Percentiles rank a stretch among this genome's conserved stretches.
These are phyloP conservation scores for Nephrocerus scutellatus DNA, from an alignment of 2,888 invertebrate species.

Conservation along the genomic window DNA sequence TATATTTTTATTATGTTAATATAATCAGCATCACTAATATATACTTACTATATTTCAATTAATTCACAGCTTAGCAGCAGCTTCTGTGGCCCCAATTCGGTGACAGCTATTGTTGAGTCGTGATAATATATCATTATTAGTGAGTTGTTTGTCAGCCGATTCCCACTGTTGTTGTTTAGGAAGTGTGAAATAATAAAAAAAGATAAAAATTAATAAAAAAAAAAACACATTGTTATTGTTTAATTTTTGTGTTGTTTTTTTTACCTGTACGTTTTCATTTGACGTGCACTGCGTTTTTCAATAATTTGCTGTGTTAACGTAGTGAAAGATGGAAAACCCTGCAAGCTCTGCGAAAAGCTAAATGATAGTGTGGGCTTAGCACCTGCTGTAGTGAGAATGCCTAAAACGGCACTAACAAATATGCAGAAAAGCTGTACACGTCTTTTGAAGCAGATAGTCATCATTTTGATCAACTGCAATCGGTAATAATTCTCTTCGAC, in stretches of 20 bases:
- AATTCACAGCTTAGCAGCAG: conserved; percentile 70
- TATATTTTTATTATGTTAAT: too few species aligned
- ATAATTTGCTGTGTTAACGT: conserved; percentile 46
- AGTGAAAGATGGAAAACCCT: conserved; percentile 42
- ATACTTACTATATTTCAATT: conserved; percentile 80
- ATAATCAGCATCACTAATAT: too few species aligned
- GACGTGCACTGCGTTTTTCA: conserved; percentile 40
- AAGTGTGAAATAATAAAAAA: too few species aligned
- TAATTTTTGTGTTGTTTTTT: conserved; percentile 8
- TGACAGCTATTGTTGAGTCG: conserved; percentile 76
- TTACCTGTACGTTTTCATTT: conserved; percentile 48
- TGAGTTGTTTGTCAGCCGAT: conserved; percentile 59
- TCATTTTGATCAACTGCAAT: too few species aligned
- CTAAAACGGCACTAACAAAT: conserved; percentile 35
- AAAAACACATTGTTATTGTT: not conserved
- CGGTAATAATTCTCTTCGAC: too few species aligned
- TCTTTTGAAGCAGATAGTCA: conserved; percentile 27
- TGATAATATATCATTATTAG: conserved; percentile 69
- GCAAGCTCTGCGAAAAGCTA: conserved; percentile 38
- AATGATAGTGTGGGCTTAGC: conserved; percentile 47
- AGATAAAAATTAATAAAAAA: conserved; percentile 3
- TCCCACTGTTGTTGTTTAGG: conserved; percentile 61
- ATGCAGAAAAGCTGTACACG: conserved; percentile 35
- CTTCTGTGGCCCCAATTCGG: conserved; percentile 67
- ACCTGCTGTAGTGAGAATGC: conserved; percentile 36